Evolutionary conservation across 2,113 vertebrate species (phyloP).

Genomic region (Saccopteryx bilineata): DNA sequence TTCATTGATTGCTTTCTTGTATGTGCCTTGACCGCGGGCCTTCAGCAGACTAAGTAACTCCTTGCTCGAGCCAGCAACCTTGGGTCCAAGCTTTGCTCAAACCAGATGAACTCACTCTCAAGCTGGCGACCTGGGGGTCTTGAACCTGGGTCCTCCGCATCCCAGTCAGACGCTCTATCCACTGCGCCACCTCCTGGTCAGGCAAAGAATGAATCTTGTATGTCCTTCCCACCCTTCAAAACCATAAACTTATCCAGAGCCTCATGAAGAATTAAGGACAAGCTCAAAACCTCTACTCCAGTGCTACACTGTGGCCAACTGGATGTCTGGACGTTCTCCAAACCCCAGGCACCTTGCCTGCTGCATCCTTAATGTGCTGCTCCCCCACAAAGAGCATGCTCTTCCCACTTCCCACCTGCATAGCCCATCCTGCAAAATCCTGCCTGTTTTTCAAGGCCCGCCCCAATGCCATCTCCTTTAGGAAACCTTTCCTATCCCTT

Average conservation of each 20-base stretch:
- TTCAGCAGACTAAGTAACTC: no score
- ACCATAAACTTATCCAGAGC: neutral
- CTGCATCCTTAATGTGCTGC: neutral
- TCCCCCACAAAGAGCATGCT: neutral
- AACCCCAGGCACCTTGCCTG: neutral
- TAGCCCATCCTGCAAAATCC: neutral
- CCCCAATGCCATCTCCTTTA: neutral
- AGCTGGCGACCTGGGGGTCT: no score
- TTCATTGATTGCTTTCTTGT: no score
- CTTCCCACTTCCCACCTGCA: neutral
- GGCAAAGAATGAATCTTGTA: neutral
- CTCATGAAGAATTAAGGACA: neutral
- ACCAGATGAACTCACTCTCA: no score
- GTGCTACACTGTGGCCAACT: neutral
- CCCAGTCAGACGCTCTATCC: no score
- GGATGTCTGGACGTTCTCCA: neutral
- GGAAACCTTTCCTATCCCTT: neutral
- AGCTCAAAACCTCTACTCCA: neutral
- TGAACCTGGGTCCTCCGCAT: no score
- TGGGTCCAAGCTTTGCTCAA: no score
- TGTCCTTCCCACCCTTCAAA: neutral
- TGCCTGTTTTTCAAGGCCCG: neutral
- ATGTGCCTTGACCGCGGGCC: no score
- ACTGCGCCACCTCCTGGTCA: no score
- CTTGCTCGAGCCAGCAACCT: no score